Base-by-base conservation (phyloP, 2,797 vertebrate species). In the Coregonus sp. region DNA sequence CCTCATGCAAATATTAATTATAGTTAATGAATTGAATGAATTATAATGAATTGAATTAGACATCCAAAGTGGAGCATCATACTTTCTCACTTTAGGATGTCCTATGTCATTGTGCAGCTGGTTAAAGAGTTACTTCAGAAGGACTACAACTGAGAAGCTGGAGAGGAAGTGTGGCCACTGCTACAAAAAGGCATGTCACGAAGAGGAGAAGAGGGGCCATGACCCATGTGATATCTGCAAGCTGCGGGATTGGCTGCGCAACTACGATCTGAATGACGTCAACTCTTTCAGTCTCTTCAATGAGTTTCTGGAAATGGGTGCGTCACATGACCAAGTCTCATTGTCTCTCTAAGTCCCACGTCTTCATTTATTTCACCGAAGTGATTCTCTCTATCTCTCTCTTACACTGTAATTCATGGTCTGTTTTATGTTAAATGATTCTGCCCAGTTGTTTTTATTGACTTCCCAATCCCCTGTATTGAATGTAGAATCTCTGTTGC, bases 231-330 rank as follows among this genome's bases (percentile, higher is more conserved):
- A 94, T 0, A 91, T 87, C 84, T 94, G 93, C 86, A 93, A 94
- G 76, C 81, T 93, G 2, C 80, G 87, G 70, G 90, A 94, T 75
- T 96, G 97, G 94, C 85, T 92, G 76, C 88, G 70, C 29, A 98
- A 99, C 91, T 97, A 97, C 5, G 85, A 80, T 2, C 94, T 98
- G 75, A 95, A 91, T 0, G 67, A 95, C 0, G 95, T 97, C 0
- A 86, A 96, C 76, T 15, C 84, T 78, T 98, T 97, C 93, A 98
- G 95, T 85, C 89, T 99, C 72, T 98, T 98, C 40, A 90, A 97
- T 0, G 98, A 99, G 91, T 99, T 96, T 86, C 82, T 98, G 85
- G 98, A 99, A 87, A 99, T 99, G 93, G 96, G 97, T 99, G 89
- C 16, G 80, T 73, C 40, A 47, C 40, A 47, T 6, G 7, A 33